These are phyloP conservation scores for Takifugu ocellatus DNA, from an alignment of 2,797 vertebrate species.

Conservation along the genomic window DNA sequence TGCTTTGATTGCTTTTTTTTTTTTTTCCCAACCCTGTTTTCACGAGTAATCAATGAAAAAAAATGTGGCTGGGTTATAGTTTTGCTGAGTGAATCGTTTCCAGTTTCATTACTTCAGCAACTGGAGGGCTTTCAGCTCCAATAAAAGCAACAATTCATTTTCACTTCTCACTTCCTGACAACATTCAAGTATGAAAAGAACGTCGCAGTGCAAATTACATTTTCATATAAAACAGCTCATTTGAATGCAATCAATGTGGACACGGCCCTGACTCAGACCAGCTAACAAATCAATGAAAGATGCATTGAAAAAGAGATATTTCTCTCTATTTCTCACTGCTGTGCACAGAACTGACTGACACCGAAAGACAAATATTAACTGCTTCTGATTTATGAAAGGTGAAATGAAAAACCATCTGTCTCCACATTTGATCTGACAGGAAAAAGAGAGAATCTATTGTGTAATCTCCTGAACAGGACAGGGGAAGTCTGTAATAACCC, in stretches of 20 bases:
- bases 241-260: slow-evolving; percentile 14
- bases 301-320: slow-evolving; percentile 14
- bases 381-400: slow-evolving; percentile 18
- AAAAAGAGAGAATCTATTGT: too few relatives aligned
- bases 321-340: slow-evolving; percentile 15
- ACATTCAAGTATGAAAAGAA: not conserved
- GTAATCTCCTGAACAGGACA: slow-evolving; percentile 8
- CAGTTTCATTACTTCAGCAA: not conserved
- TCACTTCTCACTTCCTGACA: not conserved
- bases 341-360: not conserved
- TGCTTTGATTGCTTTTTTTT: not conserved
- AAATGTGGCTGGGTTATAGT: not conserved
- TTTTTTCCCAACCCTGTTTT: not conserved
- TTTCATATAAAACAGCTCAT: slow-evolving; percentile 14
- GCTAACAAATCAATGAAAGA: slow-evolving; percentile 39
- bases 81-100: too few relatives aligned
- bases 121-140: not conserved
- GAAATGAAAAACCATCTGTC: slow-evolving; percentile 3
- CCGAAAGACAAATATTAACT: slow-evolving; percentile 13
- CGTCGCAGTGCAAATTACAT: not conserved
- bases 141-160: slow-evolving; percentile 10
- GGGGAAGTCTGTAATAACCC: not conserved
- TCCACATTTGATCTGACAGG: too few relatives aligned
- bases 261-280: not conserved
- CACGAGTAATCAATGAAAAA: not conserved